Evolutionary conservation across 2,888 invertebrate species (phyloP), one percentile per base, ranked within the genome.

Genomic region (Alentia gelatinosa): DNA sequence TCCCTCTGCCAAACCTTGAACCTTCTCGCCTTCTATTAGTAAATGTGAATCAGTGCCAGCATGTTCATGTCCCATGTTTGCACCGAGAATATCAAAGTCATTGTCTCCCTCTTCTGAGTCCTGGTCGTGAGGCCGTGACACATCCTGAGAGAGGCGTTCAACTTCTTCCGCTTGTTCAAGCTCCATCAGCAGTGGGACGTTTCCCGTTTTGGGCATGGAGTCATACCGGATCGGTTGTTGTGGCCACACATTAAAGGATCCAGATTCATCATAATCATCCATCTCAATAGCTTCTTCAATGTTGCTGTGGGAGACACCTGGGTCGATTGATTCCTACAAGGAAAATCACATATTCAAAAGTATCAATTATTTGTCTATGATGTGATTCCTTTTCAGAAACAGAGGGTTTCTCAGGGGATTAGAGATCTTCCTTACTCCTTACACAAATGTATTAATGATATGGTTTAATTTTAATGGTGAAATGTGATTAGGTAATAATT

Each of bases 221-320:
- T 42, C 42, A 26, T 86, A 86, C 12, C 26, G 35, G 30, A 86
- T 86, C 1, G 86, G 86, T 42, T 86, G 86, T 30, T 86, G 86
- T n/a, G 86, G 86, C 86, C 86, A 86, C 12, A 86, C 86, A n/a
- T 86, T 86, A 47, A 86, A 47, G 9, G 86, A 33, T 3, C 86
- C 86, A 12, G 50, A 42, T 30, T 86, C 86, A 12, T 9, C 86
- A 39, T 83, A 37, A 23, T 83, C 83, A 15, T 42, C 86, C 26
- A 42, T 47, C 15, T 42, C 30, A 0, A 42, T 19, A 1, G 12
- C 42, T 42, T 86, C 86, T 7, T 47, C 47, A 1, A 35, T 33
- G 42, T 26, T 33, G 19, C n/a, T 19, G 26, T 83, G 83, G 33
- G 83, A 83, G 15, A 40, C 26, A 19, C 26, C 83, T 30, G 23